Evolutionary conservation across 2,888 invertebrate species (phyloP), one percentile per base, ranked within the genome.

Genomic region (Arctia plantaginis): DNA sequence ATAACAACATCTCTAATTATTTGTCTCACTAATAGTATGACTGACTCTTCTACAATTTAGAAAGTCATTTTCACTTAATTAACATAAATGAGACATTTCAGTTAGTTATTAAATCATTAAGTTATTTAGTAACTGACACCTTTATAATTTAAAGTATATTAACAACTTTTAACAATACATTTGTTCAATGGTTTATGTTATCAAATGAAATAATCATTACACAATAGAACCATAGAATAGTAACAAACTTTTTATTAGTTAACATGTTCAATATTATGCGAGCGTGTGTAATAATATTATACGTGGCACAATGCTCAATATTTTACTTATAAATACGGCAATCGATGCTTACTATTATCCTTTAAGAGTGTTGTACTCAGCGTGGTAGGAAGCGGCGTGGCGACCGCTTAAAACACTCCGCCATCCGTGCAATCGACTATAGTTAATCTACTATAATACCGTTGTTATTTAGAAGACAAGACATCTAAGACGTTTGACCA

Each of bases 11-110:
- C 66, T 68, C 27, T 77, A 80, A 82, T 83, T 84, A 82, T 79
- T 77, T 77, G 70, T 69, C 75, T 78, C 79, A 73, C 80, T 82
- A 77, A 77, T 76, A 72, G 66, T 62, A 77, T 71, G 74, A 75
- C 74, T 74, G 79, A 82, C 75, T 73, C 74, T 80, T 79, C 78
- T 80, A 75, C 73, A 72, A 76, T 80, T 84, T 80, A 69, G 76
- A 80, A 81, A 82, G 75, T 74, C 51, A 78, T 83, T 84, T 82
- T 82, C 82, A 77, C 77, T 84, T 39, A 66, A 75, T 78, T 81
- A 65, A 73, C 70, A 76, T 69, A 66, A 78, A 81, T 74, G 72
- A 80, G 66, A 73, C 71, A 76, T 75, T 81, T 77, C 72, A 71
- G 77, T 82, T 73, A 70, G 47, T 81, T 66, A 47, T 55, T 72